Conservation (phyloP, 2,113 vertebrate species). For the Stigmatopora nigra region DNA sequence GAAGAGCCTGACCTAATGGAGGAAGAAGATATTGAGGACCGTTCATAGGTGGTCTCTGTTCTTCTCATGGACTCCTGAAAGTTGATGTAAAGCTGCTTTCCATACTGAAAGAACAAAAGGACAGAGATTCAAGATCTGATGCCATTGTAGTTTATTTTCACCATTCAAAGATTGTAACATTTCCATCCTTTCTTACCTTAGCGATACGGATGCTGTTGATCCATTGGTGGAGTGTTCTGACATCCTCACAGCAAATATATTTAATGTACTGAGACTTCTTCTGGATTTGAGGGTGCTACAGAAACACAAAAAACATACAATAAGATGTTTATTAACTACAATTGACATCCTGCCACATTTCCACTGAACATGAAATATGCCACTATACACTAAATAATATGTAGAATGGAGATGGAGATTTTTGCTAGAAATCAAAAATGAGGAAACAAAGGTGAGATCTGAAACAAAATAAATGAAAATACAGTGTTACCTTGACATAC, state of each 20-base stretch:
- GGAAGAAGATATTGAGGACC: conserved; percentile 94
- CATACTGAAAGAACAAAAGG: conserved; percentile 72
- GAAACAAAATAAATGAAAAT: no score
- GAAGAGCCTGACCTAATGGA: conserved; percentile 97
- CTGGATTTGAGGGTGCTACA: conserved; percentile 95
- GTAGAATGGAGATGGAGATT: no score
- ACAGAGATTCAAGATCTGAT: not conserved
- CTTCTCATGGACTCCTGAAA: conserved; percentile 92
- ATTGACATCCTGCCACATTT: not conserved
- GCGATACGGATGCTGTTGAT: conserved; percentile 95
- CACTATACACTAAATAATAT: no score
- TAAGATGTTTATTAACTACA: not conserved
- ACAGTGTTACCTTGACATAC: no score
- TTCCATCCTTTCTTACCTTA: conserved; percentile 72
- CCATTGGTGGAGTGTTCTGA: conserved; percentile 93
- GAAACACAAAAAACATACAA: conserved; percentile 2
- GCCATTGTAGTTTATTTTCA: not conserved
- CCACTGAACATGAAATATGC: not conserved
- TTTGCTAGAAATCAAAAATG: no score
- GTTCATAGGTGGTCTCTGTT: conserved; percentile 88
- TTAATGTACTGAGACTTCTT: conserved; percentile 99
- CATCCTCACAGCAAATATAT: conserved; percentile 94
- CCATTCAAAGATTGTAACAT: not conserved
- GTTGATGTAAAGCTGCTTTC: conserved; percentile 90
- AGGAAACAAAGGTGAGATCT: no score